Conservation (phyloP, 1,140 invertebrate species). For the Hyles euphorbiae region DNA sequence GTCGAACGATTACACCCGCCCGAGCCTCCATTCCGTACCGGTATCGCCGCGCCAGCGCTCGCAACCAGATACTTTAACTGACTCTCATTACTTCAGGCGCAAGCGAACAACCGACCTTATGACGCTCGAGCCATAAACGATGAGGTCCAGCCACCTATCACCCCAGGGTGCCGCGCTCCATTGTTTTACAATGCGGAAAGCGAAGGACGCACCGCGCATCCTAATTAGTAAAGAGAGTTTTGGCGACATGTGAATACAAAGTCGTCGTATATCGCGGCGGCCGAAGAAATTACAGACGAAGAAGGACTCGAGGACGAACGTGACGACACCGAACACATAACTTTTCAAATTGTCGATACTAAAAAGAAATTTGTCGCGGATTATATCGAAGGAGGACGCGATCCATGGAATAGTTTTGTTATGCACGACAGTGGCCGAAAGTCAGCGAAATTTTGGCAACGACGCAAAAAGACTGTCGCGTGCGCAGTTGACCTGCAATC, state of each 20-base stretch:
- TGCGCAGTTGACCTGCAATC: constrained; percentile 32
- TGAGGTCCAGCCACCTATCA: constrained; percentile 41
- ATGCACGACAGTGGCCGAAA: constrained; percentile 43
- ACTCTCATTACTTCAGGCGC: constrained; percentile 32
- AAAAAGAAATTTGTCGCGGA: constrained; percentile 38
- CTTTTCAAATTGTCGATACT: constrained; percentile 26
- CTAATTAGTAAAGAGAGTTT: constrained; percentile 69
- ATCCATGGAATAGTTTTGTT: constrained; percentile 40
- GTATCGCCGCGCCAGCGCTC: constrained; percentile 48
- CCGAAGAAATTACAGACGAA: constrained; percentile 39
- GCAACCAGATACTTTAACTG: constrained; percentile 32
- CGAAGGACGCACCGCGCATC: constrained; percentile 56
- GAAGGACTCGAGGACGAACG: constrained; percentile 44
- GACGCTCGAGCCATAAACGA: constrained; percentile 33
- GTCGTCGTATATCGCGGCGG: constrained; percentile 36
- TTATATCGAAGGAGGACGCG: constrained; percentile 32
- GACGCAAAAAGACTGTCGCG: constrained; percentile 29
- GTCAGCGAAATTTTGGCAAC: constrained; percentile 67
- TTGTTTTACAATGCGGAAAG: constrained; percentile 66
- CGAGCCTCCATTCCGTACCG: constrained; percentile 58
- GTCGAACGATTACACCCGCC: constrained; percentile 48
- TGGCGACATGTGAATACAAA: constrained; percentile 61
- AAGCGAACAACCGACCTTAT: constrained; percentile 35
- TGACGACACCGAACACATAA: constrained; percentile 27
- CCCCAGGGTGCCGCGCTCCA: constrained; percentile 49